Percentiles rank a stretch among this genome's conserved stretches.
Conservation (phyloP, 2,113 vertebrate genomes). For the Kryptolebias marmoratus region DNA sequence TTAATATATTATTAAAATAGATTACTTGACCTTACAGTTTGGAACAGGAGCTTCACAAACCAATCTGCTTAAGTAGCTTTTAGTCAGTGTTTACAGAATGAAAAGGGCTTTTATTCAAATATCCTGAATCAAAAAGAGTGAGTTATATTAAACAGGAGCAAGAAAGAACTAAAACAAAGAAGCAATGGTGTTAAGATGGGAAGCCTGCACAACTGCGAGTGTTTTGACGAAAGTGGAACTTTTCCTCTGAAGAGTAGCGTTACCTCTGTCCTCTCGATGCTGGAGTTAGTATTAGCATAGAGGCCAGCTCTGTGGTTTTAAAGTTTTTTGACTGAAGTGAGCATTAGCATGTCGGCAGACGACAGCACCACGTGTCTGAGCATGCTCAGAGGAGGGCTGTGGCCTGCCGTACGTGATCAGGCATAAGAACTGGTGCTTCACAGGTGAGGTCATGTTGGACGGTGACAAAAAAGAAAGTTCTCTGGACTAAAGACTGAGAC, state of each 20-base stretch:
- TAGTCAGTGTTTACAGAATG: too few relatives aligned
- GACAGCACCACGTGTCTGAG: constrained; percentile 45
- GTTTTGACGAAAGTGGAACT: constrained; percentile 1
- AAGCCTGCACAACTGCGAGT: neutral
- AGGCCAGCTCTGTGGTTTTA: constrained; percentile 67
- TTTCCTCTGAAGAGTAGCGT: constrained; percentile 3
- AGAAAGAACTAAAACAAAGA: neutral
- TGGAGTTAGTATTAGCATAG: constrained; percentile 63
- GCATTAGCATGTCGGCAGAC: constrained; percentile 52
- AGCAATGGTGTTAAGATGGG: neutral
- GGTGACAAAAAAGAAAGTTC: constrained; percentile 46
- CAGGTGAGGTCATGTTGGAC: constrained; percentile 72
- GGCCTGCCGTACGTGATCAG: constrained; percentile 58
- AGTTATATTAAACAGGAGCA: too few relatives aligned
- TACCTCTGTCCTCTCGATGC: constrained; percentile 42
- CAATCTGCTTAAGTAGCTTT: too few relatives aligned
- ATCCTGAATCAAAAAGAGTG: too few relatives aligned
- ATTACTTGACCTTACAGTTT: too few relatives aligned
- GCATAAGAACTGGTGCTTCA: constrained; percentile 55
- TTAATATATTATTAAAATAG: too few relatives aligned
- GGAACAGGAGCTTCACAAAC: too few relatives aligned
- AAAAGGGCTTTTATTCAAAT: too few relatives aligned
- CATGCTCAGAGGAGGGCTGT: constrained; percentile 40
- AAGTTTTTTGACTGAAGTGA: constrained; percentile 52
- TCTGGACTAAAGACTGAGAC: constrained; percentile 28